phyloP scores from a whole-genome alignment of 2,113 vertebrate genomes.

The Penelope pileata region DNA sequence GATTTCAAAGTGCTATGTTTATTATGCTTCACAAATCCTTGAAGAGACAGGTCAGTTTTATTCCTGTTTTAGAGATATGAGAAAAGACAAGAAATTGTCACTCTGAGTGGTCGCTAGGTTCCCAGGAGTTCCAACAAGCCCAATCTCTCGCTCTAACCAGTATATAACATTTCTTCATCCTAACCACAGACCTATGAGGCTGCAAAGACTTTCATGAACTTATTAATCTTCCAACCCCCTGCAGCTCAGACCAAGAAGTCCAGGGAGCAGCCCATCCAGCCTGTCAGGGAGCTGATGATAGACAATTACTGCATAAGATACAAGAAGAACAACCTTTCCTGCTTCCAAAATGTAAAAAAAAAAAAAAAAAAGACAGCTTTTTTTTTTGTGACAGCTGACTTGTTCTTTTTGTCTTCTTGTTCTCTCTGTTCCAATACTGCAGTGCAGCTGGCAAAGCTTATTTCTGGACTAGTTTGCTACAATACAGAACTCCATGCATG shows the following conservation, averaged over 20 bases:
- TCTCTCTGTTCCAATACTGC: not conserved
- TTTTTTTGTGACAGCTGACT: not conserved
- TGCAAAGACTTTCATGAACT: not conserved
- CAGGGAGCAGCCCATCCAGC: not conserved
- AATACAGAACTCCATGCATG: not conserved
- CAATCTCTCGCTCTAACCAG: not conserved
- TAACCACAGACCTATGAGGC: not conserved
- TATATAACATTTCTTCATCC: not conserved
- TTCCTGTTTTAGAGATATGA: not conserved
- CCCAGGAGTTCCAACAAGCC: not conserved
- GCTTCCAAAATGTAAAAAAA: not conserved
- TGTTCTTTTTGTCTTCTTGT: not conserved
- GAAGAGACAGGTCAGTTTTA: not conserved
- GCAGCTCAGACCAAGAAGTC: not conserved
- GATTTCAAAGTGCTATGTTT: not conserved
- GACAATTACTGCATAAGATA: not conserved
- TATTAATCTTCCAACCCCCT: slow-evolving; percentile 19
- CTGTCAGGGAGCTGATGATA: not conserved
- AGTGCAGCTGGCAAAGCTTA: not conserved
- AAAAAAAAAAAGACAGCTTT: not conserved
- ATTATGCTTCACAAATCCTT: slow-evolving; percentile 2
- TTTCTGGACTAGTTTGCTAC: slow-evolving; percentile 18
- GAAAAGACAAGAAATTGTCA: not conserved
- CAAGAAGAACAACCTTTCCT: not conserved
- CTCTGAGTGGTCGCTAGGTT: not conserved